These are phyloP conservation scores for Thunnus albacares DNA, from an alignment of 2,797 vertebrate species.

Conservation along the genomic window DNA sequence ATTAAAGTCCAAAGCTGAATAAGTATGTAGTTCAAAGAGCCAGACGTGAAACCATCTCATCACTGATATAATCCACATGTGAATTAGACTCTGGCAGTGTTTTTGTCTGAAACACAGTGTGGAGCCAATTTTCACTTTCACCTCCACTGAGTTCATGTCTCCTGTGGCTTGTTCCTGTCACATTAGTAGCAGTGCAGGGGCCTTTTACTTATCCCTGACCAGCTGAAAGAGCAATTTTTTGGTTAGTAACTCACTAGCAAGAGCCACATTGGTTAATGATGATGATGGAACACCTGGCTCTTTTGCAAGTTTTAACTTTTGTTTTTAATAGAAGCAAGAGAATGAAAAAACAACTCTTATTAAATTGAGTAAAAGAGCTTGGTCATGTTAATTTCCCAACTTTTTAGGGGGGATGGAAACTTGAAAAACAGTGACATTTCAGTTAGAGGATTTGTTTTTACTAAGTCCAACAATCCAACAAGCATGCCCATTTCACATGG, in stretches of 20 bases:
- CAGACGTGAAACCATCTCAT: constrained; percentile 8
- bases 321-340: not conserved
- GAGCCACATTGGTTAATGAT: constrained; percentile 8
- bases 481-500: too few species aligned
- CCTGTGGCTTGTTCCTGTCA: constrained; percentile 21
- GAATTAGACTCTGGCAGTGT: not conserved
- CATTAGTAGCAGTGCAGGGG: constrained; percentile 7
- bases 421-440: not conserved
- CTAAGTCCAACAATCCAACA: too few species aligned
- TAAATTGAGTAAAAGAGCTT: not conserved
- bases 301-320: constrained; percentile 8
- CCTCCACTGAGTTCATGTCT: constrained; percentile 27
- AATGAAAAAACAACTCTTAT: not conserved
- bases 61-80: not conserved
- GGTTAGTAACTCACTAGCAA: constrained; percentile 32
- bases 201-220: constrained; percentile 12
- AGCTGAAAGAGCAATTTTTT: constrained; percentile 9
- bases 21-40: not conserved
- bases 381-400: fast-evolving
- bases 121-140: constrained; percentile 55
- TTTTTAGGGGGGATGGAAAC: not conserved
- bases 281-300: constrained; percentile 19
- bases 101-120: constrained; percentile 24
- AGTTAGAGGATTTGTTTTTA: not conserved
- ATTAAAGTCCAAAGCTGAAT: not conserved